Conservation (phyloP, 30 jellyfish, hydroid and myxozoan genomes). For the Aurelia aurita complex sp. Pacific region DNA sequence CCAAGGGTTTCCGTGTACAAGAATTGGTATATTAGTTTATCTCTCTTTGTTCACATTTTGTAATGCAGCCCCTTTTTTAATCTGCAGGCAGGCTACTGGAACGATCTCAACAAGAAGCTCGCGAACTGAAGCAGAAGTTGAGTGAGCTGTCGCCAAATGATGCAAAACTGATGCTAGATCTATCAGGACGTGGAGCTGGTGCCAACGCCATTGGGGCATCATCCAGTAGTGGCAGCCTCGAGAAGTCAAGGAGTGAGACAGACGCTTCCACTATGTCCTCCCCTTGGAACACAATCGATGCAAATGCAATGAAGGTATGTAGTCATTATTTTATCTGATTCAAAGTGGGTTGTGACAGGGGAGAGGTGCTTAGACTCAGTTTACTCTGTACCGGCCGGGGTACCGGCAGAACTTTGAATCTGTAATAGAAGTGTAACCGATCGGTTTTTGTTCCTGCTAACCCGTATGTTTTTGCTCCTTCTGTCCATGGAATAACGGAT, state of each 20-base stretch:
- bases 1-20: too few species aligned
- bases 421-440: too few species aligned
- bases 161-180: too few species aligned
- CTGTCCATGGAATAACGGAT: too few species aligned
- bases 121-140: constrained; percentile 13
- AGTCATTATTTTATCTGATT: not conserved
- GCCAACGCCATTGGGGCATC: constrained; percentile 3
- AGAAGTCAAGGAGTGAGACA: constrained; percentile 5
- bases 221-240: constrained; percentile 44
- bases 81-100: constrained; percentile 23
- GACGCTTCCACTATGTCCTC: not conserved
- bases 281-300: constrained; percentile 29
- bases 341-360: too few species aligned
- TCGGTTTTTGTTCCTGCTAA: too few species aligned
- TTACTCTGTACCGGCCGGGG: too few species aligned
- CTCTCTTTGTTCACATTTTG: not conserved
- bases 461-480: too few species aligned
- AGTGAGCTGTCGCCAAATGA: not conserved
- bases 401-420: too few species aligned
- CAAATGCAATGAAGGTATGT: constrained; percentile 14
- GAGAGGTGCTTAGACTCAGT: too few species aligned
- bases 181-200: not conserved
- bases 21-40: too few species aligned
- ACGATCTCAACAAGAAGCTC: constrained; percentile 28
- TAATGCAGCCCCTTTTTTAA: not conserved